Base-by-base conservation (phyloP, 1,140 invertebrate species). In the Ectropis grisescens region DNA sequence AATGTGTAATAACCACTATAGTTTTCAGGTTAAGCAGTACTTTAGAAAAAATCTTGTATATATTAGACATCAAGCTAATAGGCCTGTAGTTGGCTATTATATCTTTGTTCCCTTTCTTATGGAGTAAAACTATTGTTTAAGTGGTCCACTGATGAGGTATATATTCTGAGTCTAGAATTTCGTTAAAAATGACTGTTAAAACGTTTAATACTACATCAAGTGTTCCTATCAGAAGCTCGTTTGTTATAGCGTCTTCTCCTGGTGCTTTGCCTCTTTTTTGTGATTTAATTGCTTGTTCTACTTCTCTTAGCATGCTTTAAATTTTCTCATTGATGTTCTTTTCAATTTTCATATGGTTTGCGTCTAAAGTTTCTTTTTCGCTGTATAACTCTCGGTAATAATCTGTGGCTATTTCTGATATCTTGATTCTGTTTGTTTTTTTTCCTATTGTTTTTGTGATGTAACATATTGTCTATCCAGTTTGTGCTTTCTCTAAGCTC, bases 1-100 rank as follows among this genome's bases (percentile, higher is more conserved):
- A n/a, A n/a, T n/a, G n/a, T n/a, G n/a, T n/a, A n/a, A n/a, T n/a
- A n/a, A n/a, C n/a, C 13, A 10, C 31, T 4, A 7, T 35, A 4
- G 29, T 27, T 26, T 47, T 19, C 25, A 41, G 28, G 15, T 38
- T 40, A 11, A 53, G 9, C 14, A 47, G 37, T 13, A 52, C 37
- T 14, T 52, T 47, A n/a, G 42, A 31, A 14, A 52, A 47, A 11
- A 43, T 25, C 27, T 43, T 47, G 16, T 47, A 47, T 14, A 47
- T 10, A 19, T 51, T 51, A 5, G 43, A 32, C 37, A 43, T 52
- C 1, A 47, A 33, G 33, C 48, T 47, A 5, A 52, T 43, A 2
- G 43, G 40, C 26, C 30, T 23, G 14, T 32, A 32, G 11, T 32
- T 32, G 10, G 11, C 23, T 32, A 32, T 13, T 22, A 10, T 9